These are phyloP conservation scores for Cossypha heuglini DNA, from an alignment of 2,797 vertebrate genomes.

Conservation along the genomic window DNA sequence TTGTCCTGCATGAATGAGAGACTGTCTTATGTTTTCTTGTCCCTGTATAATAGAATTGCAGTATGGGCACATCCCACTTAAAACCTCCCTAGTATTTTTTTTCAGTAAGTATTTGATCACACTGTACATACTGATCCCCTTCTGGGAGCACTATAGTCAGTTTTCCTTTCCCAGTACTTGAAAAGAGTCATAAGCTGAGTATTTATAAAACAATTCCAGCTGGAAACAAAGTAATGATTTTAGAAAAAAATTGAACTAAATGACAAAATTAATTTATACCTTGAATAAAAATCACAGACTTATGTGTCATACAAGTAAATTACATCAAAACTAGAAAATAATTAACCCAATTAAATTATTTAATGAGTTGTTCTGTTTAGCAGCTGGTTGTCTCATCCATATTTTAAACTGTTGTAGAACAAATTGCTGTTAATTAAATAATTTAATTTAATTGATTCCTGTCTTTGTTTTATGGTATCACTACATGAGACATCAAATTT, in stretches of 20 bases:
- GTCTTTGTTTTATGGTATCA: not conserved
- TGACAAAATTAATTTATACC: not conserved
- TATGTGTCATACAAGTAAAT: not conserved
- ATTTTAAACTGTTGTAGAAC: conserved; percentile 53
- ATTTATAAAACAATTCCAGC: not conserved
- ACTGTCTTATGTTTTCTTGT: conserved; percentile 71
- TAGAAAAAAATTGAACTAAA: conserved; percentile 4
- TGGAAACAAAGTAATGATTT: not conserved
- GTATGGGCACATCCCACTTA: conserved; percentile 39
- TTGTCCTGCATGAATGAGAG: conserved; percentile 77
- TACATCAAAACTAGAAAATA: conserved; percentile 34
- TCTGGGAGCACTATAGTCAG: not conserved
- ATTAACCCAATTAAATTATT: conserved; percentile 63
- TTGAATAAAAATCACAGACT: not conserved
- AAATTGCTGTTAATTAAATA: conserved; percentile 48
- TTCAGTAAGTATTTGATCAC: conserved; percentile 16
- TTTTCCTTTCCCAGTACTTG: not conserved
- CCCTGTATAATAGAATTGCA: conserved; percentile 56
- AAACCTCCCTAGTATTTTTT: conserved; percentile 19
- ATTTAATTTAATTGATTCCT: conserved; percentile 27
- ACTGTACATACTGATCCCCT: not conserved
- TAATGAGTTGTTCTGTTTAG: conserved; percentile 53
- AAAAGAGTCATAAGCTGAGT: not conserved
- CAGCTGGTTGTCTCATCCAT: conserved; percentile 56
- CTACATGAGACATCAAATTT: not conserved